phyloP scores from a whole-genome alignment of 1,140 invertebrate genomes.

The Eriosoma lanigerum region DNA sequence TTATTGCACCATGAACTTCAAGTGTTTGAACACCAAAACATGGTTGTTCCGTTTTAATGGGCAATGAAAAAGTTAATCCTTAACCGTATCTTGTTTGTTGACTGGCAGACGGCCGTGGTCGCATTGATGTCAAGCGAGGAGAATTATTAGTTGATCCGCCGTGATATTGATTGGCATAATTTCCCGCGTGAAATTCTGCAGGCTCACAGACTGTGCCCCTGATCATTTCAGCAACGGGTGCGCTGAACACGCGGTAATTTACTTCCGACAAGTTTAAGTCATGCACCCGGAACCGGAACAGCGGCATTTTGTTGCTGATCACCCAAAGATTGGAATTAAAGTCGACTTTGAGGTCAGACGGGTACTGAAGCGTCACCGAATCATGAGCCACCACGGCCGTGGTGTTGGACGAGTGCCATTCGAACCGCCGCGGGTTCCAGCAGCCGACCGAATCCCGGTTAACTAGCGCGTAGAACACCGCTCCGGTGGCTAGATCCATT shows the following conservation, averaged over 20 bases:
- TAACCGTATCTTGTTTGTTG: no score
- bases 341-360: slow-evolving; percentile 75
- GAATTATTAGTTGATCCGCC: no score
- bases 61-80: no score
- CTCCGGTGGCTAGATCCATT: slow-evolving; percentile 69
- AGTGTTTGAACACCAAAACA: no score
- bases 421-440: slow-evolving; percentile 66
- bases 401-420: slow-evolving; percentile 55
- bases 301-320: slow-evolving; percentile 77
- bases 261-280: slow-evolving; percentile 69
- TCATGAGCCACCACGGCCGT: slow-evolving; percentile 70
- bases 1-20: no score
- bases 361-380: slow-evolving; percentile 74
- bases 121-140: no score
- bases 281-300: slow-evolving; percentile 69
- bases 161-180: no score
- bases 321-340: slow-evolving; percentile 67
- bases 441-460: slow-evolving; percentile 76
- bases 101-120: no score
- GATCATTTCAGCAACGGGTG: slow-evolving; percentile 66
- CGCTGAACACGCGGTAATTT: slow-evolving; percentile 75
- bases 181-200: no score
- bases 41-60: no score
- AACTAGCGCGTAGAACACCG: slow-evolving; percentile 74
- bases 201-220: slow-evolving; percentile 72